phyloP scores from a whole-genome alignment of 2,888 invertebrate genomes.

The Microctonus brassicae region DNA sequence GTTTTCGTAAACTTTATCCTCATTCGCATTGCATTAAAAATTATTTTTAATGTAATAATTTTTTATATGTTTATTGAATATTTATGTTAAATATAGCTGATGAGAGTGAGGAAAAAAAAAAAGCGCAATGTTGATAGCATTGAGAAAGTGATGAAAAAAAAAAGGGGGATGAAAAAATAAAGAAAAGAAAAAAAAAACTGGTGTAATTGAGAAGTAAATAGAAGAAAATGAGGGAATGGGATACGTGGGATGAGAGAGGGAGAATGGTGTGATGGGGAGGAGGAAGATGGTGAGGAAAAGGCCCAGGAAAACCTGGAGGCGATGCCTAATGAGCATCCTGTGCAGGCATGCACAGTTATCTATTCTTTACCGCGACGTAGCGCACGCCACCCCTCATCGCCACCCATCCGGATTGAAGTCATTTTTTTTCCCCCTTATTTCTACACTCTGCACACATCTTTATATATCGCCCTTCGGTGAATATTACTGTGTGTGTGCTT shows the following conservation, averaged over 20 bases:
- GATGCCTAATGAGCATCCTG: constrained; percentile 69
- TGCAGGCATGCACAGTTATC: constrained; percentile 43
- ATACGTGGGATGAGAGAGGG: not conserved
- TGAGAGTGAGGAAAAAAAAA: constrained; percentile 2
- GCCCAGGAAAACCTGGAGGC: constrained; percentile 61
- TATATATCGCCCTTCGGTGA: too few species aligned
- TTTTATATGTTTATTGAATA: too few species aligned
- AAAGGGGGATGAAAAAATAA: too few species aligned
- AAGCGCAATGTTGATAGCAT: constrained; percentile 16
- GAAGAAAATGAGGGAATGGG: constrained; percentile 11
- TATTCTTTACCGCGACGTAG: constrained; percentile 29
- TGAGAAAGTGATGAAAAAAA: constrained; percentile 30
- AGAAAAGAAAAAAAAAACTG: not conserved
- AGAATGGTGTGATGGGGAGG: constrained; percentile 29
- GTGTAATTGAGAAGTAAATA: constrained; percentile 28
- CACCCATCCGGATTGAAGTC: constrained; percentile 8
- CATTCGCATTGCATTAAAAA: too few species aligned
- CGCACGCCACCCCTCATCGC: not conserved
- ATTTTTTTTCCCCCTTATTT: not conserved
- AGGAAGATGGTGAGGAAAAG: constrained; percentile 38
- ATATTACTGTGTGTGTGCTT: too few species aligned
- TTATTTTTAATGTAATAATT: too few species aligned
- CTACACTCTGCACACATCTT: too few species aligned
- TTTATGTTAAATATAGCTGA: not conserved
- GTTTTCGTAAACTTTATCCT: too few species aligned